phyloP scores from a whole-genome alignment of 2,113 vertebrate genomes.

The Heliornis fulica region DNA sequence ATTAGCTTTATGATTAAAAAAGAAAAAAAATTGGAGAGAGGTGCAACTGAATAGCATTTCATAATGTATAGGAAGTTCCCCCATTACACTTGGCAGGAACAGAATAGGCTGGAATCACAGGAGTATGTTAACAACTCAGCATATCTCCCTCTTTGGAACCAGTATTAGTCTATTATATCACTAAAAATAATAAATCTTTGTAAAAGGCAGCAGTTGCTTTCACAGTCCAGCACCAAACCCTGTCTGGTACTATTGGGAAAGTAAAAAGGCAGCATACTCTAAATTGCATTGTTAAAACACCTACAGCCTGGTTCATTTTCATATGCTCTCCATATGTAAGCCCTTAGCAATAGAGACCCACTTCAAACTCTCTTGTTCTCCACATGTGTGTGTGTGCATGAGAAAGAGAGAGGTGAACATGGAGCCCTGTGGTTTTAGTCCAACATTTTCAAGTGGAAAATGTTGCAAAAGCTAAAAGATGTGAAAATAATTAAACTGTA shows the following conservation, averaged over 20 bases:
- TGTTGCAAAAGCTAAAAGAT: not conserved
- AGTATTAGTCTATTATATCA: constrained; percentile 33
- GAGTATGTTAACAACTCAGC: constrained; percentile 43
- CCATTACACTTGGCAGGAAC: constrained; percentile 21
- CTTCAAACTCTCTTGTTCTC: not conserved
- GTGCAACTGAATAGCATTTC: not conserved
- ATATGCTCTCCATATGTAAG: constrained; percentile 45
- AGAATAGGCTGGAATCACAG: constrained; percentile 3
- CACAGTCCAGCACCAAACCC: not conserved
- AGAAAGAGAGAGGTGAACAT: not conserved
- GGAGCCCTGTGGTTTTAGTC: constrained; percentile 3
- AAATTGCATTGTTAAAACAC: constrained; percentile 49
- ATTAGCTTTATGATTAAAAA: not conserved
- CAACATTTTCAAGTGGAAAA: constrained; percentile 3
- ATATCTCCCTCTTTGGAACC: constrained; percentile 29
- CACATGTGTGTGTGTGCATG: not conserved
- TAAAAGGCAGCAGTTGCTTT: constrained; percentile 40
- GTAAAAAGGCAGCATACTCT: not conserved
- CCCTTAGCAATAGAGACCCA: not conserved
- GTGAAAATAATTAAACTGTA: constrained; percentile 6
- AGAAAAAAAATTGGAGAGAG: not conserved
- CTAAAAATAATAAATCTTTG: constrained; percentile 52
- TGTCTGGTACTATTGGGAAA: not conserved
- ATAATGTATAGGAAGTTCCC: not conserved
- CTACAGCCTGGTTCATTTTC: constrained; percentile 44